These are phyloP conservation scores for Embiotoca jacksoni DNA, from an alignment of 2,113 vertebrate species.

Conservation along the genomic window DNA sequence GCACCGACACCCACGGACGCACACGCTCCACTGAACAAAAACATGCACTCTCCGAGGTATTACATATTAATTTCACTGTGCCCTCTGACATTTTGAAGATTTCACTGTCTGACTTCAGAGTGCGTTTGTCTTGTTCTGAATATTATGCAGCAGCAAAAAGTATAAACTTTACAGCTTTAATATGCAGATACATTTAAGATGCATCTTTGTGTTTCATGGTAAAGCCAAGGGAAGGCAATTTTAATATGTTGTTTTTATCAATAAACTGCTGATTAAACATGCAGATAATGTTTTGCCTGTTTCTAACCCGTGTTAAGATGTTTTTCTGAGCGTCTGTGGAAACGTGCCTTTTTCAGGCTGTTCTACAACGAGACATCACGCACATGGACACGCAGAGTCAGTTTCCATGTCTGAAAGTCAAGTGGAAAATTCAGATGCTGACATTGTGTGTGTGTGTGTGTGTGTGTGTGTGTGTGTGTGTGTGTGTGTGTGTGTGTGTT, in stretches of 20 bases:
- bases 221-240: too few relatives aligned
- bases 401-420: not conserved
- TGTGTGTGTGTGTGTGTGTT: conserved; percentile 1
- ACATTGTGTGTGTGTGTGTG: not conserved
- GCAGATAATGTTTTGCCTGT: not conserved
- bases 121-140: not conserved
- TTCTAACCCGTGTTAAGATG: not conserved
- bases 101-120: conserved; percentile 20
- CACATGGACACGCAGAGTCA: not conserved
- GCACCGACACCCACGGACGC: conserved; percentile 51
- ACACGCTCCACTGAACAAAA: conserved; percentile 16
- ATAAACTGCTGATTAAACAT: not conserved
- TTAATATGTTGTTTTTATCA: too few relatives aligned
- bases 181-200: not conserved
- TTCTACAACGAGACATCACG: not conserved
- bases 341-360: not conserved
- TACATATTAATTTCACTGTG: conserved; percentile 9
- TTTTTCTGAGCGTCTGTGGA: not conserved
- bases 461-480: not conserved
- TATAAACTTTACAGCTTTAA: not conserved
- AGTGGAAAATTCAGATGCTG: conserved; percentile 6
- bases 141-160: not conserved
- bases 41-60: not conserved
- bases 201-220: not conserved
- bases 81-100: conserved; percentile 44